These are phyloP conservation scores for Aphelinus atriplicis DNA, from an alignment of 1,140 invertebrate species.

Conservation along the genomic window DNA sequence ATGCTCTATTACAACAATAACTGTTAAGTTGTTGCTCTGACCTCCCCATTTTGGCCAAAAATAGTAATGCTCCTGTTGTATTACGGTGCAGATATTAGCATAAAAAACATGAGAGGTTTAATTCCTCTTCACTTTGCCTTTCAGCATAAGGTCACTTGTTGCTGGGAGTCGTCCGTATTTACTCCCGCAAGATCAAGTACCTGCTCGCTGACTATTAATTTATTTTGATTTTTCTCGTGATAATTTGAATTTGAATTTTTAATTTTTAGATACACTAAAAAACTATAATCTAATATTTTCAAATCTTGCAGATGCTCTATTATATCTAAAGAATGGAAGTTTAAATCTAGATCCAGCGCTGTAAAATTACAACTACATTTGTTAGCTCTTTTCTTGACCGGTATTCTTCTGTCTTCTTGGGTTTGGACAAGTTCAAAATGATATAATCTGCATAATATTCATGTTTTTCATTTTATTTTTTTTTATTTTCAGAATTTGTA, in stretches of 20 bases:
- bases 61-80: too few relatives aligned
- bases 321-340: constrained; percentile 71
- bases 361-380: constrained; percentile 84
- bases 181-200: constrained; percentile 99
- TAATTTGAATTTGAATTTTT: neutral
- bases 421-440: constrained; percentile 81
- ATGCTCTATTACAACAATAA: too few relatives aligned
- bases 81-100: too few relatives aligned
- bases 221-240: neutral
- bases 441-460: constrained; percentile 23
- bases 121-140: constrained; percentile 70
- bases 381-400: constrained; percentile 82
- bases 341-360: constrained; percentile 79
- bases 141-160: constrained; percentile 95
- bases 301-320: constrained; percentile 68
- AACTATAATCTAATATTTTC: constrained; percentile 28
- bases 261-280: constrained; percentile 70
- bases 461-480: neutral
- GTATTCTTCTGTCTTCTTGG: constrained; percentile 91
- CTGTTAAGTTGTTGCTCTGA: too few relatives aligned
- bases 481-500: constrained; percentile 50
- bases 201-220: constrained; percentile 86
- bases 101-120: too few relatives aligned
- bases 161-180: constrained; percentile 97
- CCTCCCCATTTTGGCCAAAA: too few relatives aligned